Percentiles rank a stretch among this genome's conserved stretches.
Conservation (phyloP, 1,140 invertebrate species). For the Caenorhabditis remanei region DNA sequence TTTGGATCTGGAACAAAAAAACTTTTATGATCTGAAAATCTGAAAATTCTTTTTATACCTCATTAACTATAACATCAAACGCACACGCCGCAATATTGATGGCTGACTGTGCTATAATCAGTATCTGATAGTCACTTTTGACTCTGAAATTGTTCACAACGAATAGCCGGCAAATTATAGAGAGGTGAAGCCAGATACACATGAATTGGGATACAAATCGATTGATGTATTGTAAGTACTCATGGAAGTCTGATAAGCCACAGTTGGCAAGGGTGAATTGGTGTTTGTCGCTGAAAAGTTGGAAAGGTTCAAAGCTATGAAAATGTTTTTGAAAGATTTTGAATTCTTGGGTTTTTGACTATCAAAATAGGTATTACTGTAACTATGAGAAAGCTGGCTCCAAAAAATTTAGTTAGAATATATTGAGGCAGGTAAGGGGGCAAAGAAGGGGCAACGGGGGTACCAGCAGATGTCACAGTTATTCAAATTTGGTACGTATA, state of each 20-base stretch:
- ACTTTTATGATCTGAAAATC: not conserved
- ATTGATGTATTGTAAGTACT: not conserved
- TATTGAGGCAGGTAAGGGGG: too few species aligned
- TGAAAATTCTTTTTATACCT: not conserved
- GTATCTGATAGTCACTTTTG: not conserved
- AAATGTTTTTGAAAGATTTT: too few species aligned
- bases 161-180: not conserved
- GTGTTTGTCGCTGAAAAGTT: too few species aligned
- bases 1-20: not conserved
- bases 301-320: too few species aligned
- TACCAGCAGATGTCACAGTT: too few species aligned
- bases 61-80: not conserved
- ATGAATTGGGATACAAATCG: not conserved
- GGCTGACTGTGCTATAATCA: not conserved
- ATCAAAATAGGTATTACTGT: too few species aligned
- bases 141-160: not conserved
- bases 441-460: too few species aligned
- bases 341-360: too few species aligned
- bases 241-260: not conserved
- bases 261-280: too few species aligned
- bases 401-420: too few species aligned
- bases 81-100: not conserved
- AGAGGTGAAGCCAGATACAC: not conserved
- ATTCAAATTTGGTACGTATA: too few species aligned
- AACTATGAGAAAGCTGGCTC: too few species aligned